phyloP scores from a whole-genome alignment of 2,888 invertebrate genomes.

The Aplocera efformata region DNA sequence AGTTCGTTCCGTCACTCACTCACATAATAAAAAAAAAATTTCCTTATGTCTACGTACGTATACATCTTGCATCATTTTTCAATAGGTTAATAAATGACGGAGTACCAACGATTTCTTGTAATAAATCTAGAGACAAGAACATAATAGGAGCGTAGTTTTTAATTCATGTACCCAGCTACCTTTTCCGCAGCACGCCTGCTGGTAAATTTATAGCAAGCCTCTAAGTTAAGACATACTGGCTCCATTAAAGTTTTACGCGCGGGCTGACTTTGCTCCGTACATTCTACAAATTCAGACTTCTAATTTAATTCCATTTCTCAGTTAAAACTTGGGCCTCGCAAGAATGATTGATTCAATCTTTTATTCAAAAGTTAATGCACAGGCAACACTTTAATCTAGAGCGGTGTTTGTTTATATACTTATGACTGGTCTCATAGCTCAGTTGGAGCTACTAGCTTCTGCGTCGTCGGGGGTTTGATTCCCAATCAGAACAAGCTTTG shows the following conservation, averaged over 20 bases:
- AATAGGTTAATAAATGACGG: too few species aligned
- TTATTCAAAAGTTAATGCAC: slow-evolving; percentile 21
- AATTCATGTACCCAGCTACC: slow-evolving; percentile 36
- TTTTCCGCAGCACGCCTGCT: slow-evolving; percentile 35
- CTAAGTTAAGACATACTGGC: slow-evolving; percentile 42
- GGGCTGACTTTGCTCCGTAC: slow-evolving; percentile 35
- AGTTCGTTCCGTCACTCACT: too few species aligned
- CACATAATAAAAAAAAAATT: too few species aligned
- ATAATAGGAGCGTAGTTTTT: slow-evolving; percentile 28
- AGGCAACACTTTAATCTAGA: too few species aligned
- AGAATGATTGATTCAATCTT: slow-evolving; percentile 43
- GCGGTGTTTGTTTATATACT: too few species aligned
- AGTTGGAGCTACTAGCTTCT: too few species aligned
- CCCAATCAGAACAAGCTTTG: too few species aligned
- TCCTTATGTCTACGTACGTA: too few species aligned
- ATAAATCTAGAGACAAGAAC: slow-evolving; percentile 18
- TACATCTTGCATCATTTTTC: too few species aligned
- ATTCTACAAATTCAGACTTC: slow-evolving; percentile 44
- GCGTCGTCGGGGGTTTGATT: too few species aligned
- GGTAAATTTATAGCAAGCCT: slow-evolving; percentile 46
- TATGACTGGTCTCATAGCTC: too few species aligned
- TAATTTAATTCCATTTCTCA: slow-evolving; percentile 40
- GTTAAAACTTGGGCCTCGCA: slow-evolving; percentile 43
- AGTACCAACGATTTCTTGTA: too few species aligned
- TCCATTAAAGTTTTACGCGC: slow-evolving; percentile 57